phyloP scores from a whole-genome alignment of 2,888 invertebrate genomes.

The Rutpela maculata region DNA sequence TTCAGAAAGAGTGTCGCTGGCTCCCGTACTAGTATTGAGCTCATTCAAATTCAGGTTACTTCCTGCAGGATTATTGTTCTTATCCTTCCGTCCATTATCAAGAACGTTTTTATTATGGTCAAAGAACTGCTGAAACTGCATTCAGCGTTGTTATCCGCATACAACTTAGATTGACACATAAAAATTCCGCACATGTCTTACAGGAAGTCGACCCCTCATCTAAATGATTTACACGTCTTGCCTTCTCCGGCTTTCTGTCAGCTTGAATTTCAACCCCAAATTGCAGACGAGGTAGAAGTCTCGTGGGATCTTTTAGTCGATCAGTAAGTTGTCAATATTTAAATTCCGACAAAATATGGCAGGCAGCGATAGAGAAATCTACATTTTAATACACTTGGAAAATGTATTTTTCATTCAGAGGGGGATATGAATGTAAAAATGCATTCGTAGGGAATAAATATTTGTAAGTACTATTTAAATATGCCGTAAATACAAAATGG shows the following conservation, averaged over 20 bases:
- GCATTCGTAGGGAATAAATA: not conserved
- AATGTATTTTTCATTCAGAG: conserved; percentile 13
- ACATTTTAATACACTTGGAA: conserved; percentile 12
- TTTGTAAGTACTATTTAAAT: no score
- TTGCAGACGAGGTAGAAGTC: not conserved
- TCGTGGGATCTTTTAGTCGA: conserved; percentile 4
- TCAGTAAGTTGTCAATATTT: conserved; percentile 11
- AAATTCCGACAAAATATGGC: conserved; percentile 3
- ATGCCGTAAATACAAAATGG: no score
- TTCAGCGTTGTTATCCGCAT: not conserved
- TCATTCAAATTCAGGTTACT: not conserved
- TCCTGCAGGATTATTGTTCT: not conserved
- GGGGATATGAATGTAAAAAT: not conserved
- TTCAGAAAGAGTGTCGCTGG: no score
- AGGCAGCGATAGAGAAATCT: not conserved
- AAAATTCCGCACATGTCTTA: conserved; percentile 42
- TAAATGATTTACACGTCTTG: conserved; percentile 50
- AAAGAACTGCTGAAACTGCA: not conserved
- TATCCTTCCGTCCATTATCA: not conserved
- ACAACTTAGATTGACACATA: conserved; percentile 24
- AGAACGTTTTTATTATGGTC: not conserved
- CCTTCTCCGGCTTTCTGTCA: conserved; percentile 45
- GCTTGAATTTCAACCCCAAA: conserved; percentile 41
- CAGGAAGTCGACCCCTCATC: conserved; percentile 46
- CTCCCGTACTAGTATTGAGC: no score